These are phyloP conservation scores for Phenganax marumi DNA, from an alignment of 92 coral and sea anemone species.

Conservation along the genomic window DNA sequence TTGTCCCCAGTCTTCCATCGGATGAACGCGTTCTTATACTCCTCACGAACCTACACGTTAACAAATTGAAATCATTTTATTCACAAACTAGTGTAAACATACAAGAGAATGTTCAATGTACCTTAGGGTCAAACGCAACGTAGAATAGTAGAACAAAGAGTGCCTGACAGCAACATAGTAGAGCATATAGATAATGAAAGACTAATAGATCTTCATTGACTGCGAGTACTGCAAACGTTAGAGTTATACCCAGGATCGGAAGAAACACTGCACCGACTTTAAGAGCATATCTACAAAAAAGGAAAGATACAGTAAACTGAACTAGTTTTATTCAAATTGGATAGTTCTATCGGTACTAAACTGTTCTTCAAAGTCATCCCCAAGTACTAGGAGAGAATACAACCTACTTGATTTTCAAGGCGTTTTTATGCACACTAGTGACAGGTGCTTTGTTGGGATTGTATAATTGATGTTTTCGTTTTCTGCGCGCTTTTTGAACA, in stretches of 20 bases:
- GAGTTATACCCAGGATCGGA: constrained; percentile 80
- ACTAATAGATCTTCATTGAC: constrained; percentile 72
- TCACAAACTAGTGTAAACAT: too few relatives aligned
- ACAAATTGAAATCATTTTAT: background rate
- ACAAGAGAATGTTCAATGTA: constrained; percentile 32
- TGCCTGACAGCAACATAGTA: constrained; percentile 86
- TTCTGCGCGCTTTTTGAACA: constrained; percentile 59
- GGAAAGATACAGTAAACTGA: background rate
- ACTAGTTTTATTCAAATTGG: background rate
- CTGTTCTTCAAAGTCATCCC: background rate
- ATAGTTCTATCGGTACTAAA: background rate
- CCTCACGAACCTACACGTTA: constrained; percentile 75
- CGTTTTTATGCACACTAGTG: constrained; percentile 39
- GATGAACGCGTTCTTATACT: constrained; percentile 85
- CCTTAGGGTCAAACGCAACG: constrained; percentile 79
- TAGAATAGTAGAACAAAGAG: constrained; percentile 86
- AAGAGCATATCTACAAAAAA: constrained; percentile 70
- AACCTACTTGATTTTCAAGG: constrained; percentile 42
- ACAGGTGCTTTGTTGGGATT: constrained; percentile 58
- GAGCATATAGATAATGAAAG: constrained; percentile 89
- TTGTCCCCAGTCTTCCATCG: constrained; percentile 99
- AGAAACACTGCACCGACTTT: constrained; percentile 75
- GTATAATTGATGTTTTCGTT: constrained; percentile 69
- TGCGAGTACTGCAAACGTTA: constrained; percentile 79
- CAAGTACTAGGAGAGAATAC: background rate